phyloP scores from a whole-genome alignment of 1,140 invertebrate species.

The Sitobion miscanthi region DNA sequence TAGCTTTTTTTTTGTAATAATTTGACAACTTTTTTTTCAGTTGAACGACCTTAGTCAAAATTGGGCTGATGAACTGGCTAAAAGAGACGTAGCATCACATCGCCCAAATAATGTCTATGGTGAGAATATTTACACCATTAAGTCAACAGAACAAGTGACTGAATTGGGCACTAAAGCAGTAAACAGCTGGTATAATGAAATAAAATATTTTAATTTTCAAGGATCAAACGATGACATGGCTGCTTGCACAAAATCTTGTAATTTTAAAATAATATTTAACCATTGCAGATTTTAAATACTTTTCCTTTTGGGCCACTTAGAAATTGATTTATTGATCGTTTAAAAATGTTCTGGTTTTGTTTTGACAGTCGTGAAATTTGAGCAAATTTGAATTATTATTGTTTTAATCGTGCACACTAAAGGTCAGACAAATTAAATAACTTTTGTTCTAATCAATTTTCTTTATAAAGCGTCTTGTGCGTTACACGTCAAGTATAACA shows the following conservation, averaged over 20 bases:
- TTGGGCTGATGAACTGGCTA: not conserved
- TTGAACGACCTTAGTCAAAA: not conserved
- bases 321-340: not conserved
- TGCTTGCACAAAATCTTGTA: conserved; percentile 3
- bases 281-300: too few species aligned
- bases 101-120: not conserved
- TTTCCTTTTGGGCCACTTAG: not conserved
- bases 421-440: too few species aligned
- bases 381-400: too few species aligned
- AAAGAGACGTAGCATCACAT: not conserved
- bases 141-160: not conserved
- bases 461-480: too few species aligned
- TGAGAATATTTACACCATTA: not conserved
- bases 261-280: not conserved
- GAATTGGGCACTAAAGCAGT: conserved; percentile 8
- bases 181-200: conserved; percentile 8
- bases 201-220: conserved; percentile 14
- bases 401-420: too few species aligned
- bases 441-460: too few species aligned
- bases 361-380: too few species aligned
- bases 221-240: not conserved
- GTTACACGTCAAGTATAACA: too few species aligned
- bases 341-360: not conserved
- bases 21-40: not conserved
- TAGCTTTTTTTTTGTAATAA: too few species aligned